These are phyloP conservation scores for Plagodis dolabraria DNA, from an alignment of 2,888 invertebrate genomes.

Conservation along the genomic window DNA sequence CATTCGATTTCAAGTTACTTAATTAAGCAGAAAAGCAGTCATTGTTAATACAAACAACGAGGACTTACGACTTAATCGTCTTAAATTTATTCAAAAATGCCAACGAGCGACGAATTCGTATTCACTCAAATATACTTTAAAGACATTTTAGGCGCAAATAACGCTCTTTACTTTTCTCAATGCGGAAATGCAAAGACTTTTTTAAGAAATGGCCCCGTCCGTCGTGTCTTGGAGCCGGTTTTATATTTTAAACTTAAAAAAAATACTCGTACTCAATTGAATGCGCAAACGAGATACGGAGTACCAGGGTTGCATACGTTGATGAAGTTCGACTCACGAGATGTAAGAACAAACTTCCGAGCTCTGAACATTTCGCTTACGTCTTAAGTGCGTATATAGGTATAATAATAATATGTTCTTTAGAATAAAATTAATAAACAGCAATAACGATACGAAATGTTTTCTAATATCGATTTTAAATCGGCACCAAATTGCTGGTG, in stretches of 20 bases:
- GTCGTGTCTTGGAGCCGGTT: constrained; percentile 66
- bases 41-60: constrained; percentile 40
- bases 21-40: constrained; percentile 25
- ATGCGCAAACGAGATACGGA: constrained; percentile 78
- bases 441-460: constrained; percentile 68
- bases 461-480: constrained; percentile 58
- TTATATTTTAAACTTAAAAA: constrained; percentile 71
- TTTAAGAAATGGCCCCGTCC: constrained; percentile 65
- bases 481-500: constrained; percentile 44
- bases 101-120: constrained; percentile 45
- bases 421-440: constrained; percentile 36
- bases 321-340: constrained; percentile 52
- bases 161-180: constrained; percentile 75
- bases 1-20: constrained; percentile 26
- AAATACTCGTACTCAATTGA: constrained; percentile 79
- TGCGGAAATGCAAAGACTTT: constrained; percentile 79
- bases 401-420: no score
- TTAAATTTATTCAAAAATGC: constrained; percentile 49
- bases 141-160: constrained; percentile 71
- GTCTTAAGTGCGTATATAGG: constrained; percentile 28
- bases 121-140: constrained; percentile 42
- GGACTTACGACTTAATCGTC: constrained; percentile 53
- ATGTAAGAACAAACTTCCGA: constrained; percentile 28
- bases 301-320: constrained; percentile 75
- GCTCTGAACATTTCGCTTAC: constrained; percentile 66